Evolutionary conservation across 2,797 vertebrate genomes (phyloP).

Genomic region (Phrynocephalus vlangalii): DNA sequence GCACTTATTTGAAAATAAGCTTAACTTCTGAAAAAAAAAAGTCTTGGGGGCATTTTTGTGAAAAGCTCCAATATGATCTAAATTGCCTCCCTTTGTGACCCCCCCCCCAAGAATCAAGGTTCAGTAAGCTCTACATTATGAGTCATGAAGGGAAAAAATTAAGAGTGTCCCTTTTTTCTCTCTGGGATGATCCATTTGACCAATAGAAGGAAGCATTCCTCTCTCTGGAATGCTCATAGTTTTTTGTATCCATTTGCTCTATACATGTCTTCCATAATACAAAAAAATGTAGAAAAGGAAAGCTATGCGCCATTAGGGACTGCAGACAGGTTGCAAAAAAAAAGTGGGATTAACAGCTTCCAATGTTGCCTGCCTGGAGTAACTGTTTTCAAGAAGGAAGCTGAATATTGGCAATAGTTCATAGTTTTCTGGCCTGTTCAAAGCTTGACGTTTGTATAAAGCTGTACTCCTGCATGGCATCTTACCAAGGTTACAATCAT

Average conservation of each 20-base stretch:
- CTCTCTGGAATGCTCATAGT: not conserved
- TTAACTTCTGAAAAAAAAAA: not conserved
- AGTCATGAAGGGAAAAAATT: not conserved
- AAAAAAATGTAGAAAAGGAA: not conserved
- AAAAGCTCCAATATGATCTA: not conserved
- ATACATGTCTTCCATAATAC: not conserved
- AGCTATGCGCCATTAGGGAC: not conserved
- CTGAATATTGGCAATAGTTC: not conserved
- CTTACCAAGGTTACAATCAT: not conserved
- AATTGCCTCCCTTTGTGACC: not conserved
- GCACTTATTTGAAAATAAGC: not conserved
- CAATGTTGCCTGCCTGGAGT: not conserved
- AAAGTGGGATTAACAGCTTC: not conserved
- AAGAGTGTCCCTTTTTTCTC: not conserved
- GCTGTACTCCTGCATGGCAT: not conserved
- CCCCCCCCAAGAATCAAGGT: not conserved
- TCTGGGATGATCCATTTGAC: not conserved
- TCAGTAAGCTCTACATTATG: not conserved
- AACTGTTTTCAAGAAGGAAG: conserved; percentile 4
- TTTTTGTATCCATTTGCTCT: no score
- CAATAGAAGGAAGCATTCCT: not conserved
- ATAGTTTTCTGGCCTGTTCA: not conserved
- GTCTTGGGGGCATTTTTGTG: not conserved
- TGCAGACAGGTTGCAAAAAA: not conserved
- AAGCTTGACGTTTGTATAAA: not conserved